Conservation (phyloP, 2,113 vertebrate genomes). For the Hiodon alosoides region DNA sequence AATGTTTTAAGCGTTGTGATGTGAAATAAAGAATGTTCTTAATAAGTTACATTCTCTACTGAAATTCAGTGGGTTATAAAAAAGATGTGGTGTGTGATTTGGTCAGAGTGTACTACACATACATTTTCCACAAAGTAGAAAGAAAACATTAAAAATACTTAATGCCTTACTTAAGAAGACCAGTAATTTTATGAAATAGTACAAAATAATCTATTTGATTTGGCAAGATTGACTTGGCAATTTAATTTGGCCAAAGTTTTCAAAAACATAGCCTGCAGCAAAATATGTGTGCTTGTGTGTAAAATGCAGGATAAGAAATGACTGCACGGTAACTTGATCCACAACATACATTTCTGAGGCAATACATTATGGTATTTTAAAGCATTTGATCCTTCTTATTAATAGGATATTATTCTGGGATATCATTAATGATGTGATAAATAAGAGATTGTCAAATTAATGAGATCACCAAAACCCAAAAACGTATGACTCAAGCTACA, state of each 20-base stretch:
- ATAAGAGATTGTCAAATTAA: slow-evolving; percentile 16
- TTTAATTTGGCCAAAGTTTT: slow-evolving; percentile 37
- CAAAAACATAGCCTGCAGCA: slow-evolving; percentile 17
- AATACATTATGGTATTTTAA: slow-evolving; percentile 3
- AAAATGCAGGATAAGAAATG: slow-evolving; percentile 50
- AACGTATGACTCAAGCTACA: slow-evolving; percentile 51
- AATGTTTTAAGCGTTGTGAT: too few relatives aligned
- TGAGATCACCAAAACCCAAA: slow-evolving; percentile 38
- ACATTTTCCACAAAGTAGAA: too few relatives aligned
- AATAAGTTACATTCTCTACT: background rate
- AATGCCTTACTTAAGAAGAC: background rate
- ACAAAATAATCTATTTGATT: too few relatives aligned
- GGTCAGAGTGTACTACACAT: too few relatives aligned
- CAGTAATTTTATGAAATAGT: too few relatives aligned
- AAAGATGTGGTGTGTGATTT: background rate
- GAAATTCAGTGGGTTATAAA: slow-evolving; percentile 6
- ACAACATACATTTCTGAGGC: slow-evolving; percentile 25
- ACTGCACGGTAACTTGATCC: slow-evolving; percentile 56
- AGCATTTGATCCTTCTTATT: background rate
- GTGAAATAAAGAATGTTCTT: background rate
- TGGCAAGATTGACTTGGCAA: background rate
- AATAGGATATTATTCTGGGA: background rate
- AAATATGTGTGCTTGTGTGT: slow-evolving; percentile 24
- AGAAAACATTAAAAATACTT: background rate
- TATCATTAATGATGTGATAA: background rate